Evolutionary conservation across 2,797 vertebrate genomes (phyloP).

Genomic region (Sebastes glaucus): DNA sequence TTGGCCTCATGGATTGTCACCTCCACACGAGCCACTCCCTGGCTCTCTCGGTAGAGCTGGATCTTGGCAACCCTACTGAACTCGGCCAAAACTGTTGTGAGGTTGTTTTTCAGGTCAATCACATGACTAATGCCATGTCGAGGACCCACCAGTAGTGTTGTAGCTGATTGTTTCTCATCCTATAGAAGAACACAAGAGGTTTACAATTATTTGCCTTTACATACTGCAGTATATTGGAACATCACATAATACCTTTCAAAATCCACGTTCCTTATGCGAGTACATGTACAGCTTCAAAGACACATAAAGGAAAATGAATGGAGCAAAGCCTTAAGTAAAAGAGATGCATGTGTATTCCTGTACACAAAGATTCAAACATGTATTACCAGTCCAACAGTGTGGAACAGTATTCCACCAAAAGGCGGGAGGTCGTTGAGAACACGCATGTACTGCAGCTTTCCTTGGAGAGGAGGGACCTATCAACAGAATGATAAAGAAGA

Average conservation of each 20-base stretch:
- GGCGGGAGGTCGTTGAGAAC: conserved; percentile 97
- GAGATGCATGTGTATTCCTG: neutral
- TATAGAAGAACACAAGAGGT: conserved; percentile 57
- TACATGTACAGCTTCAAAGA: neutral
- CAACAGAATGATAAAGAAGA: conserved; percentile 50
- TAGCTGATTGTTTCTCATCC: conserved; percentile 97
- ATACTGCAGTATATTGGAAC: neutral
- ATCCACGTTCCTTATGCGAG: neutral
- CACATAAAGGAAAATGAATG: neutral
- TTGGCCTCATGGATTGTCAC: conserved; percentile 95
- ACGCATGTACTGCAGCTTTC: conserved; percentile 97
- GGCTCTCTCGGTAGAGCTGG: conserved; percentile 96
- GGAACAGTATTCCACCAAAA: conserved; percentile 96
- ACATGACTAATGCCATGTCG: conserved; percentile 98
- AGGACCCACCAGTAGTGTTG: conserved; percentile 94
- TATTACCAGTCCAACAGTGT: conserved; percentile 96
- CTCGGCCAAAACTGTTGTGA: conserved; percentile 96
- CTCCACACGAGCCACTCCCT: conserved; percentile 96
- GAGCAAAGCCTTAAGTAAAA: neutral
- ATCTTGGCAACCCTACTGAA: conserved; percentile 97
- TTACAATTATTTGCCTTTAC: neutral
- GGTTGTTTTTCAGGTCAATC: conserved; percentile 98
- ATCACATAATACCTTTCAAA: neutral
- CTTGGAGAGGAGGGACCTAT: conserved; percentile 94
- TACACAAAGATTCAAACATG: conserved; percentile 17